These are phyloP conservation scores for Halictus rubicundus DNA, from an alignment of 1,140 invertebrate genomes.

Conservation along the genomic window DNA sequence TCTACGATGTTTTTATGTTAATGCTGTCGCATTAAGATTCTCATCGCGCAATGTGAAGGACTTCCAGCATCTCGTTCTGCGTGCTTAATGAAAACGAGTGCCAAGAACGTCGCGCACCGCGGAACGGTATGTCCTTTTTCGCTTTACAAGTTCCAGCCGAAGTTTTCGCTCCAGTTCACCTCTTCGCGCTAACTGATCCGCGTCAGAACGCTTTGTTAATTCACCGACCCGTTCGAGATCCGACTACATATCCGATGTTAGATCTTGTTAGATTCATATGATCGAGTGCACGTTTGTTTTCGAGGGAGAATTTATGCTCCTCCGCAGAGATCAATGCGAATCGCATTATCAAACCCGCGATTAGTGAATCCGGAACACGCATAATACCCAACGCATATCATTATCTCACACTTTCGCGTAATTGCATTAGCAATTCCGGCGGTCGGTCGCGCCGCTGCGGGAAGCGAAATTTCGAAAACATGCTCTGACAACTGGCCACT, in stretches of 20 bases:
- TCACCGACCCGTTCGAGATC: too few relatives aligned
- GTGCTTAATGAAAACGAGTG: conserved; percentile 38
- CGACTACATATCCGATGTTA: too few relatives aligned
- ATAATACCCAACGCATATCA: background rate
- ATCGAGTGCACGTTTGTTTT: background rate
- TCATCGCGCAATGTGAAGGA: conserved; percentile 28
- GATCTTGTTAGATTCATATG: too few relatives aligned
- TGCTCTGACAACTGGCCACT: background rate
- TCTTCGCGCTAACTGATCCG: too few relatives aligned
- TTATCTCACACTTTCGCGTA: conserved; percentile 14
- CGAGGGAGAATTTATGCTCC: background rate
- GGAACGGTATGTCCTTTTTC: background rate
- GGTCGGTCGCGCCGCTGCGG: too few relatives aligned
- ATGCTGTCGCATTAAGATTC: conserved; percentile 35
- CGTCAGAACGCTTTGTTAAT: background rate
- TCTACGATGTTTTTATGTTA: conserved; percentile 42
- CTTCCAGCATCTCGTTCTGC: conserved; percentile 16
- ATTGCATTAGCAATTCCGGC: conserved; percentile 13
- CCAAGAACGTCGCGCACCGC: background rate
- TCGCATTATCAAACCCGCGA: background rate
- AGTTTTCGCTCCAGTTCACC: background rate
- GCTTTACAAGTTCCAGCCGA: background rate
- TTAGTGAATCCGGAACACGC: background rate
- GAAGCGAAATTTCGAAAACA: background rate
- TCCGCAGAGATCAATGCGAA: background rate